These are phyloP conservation scores for Lasioglossum zephyrum DNA, from an alignment of 2,888 invertebrate genomes.

Conservation along the genomic window DNA sequence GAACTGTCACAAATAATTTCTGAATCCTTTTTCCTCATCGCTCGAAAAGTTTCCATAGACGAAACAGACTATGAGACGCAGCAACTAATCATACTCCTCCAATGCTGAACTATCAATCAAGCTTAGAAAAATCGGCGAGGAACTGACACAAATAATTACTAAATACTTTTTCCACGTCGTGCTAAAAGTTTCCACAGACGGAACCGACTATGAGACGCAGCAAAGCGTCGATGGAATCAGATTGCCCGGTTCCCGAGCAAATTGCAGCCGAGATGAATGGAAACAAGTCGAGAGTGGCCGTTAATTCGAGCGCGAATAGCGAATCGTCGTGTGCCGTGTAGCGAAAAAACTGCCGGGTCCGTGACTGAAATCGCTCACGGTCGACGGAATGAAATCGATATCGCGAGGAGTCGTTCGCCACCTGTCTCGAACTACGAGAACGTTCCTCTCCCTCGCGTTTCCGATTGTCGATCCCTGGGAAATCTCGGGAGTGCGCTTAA, in stretches of 20 bases:
- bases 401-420: background rate
- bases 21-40: background rate
- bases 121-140: background rate
- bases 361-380: background rate
- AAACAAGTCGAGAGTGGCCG: background rate
- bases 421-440: background rate
- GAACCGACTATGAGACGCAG: background rate
- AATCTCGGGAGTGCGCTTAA: conserved; percentile 57
- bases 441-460: background rate
- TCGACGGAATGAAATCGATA: background rate
- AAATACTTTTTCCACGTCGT: background rate
- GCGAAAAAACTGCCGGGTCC: background rate
- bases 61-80: background rate
- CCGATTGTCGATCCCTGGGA: conserved; percentile 23
- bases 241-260: background rate
- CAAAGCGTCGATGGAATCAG: background rate
- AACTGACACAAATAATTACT: background rate
- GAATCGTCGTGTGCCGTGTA: background rate
- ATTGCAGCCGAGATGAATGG: background rate
- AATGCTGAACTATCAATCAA: background rate
- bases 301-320: background rate
- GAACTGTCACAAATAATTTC: background rate
- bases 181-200: background rate
- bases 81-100: background rate
- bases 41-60: background rate